phyloP scores from a whole-genome alignment of 2,888 invertebrate species.

The Orthosia gothica region DNA sequence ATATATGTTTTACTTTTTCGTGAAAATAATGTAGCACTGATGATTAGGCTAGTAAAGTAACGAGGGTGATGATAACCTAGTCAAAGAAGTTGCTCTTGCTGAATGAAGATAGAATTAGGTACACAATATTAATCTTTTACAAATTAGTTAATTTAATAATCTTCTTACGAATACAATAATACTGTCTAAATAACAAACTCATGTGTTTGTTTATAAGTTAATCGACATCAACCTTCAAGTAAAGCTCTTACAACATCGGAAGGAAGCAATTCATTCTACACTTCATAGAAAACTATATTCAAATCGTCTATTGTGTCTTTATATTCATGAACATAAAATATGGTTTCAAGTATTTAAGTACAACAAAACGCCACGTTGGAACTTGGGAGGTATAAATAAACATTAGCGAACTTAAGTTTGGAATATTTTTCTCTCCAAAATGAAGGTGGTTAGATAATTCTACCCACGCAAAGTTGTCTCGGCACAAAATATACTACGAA shows the following conservation, averaged over 20 bases:
- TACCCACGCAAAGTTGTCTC: conserved; percentile 54
- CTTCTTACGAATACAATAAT: neutral
- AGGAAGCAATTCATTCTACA: conserved; percentile 45
- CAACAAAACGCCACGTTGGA: conserved; percentile 12
- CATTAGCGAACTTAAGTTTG: conserved; percentile 32
- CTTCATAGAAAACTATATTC: conserved; percentile 34
- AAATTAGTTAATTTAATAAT: too few species aligned
- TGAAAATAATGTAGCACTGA: neutral
- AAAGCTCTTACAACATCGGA: conserved; percentile 35
- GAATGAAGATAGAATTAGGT: neutral
- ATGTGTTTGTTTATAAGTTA: conserved; percentile 5
- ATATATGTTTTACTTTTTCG: neutral
- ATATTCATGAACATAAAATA: conserved; percentile 45
- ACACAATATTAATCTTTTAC: neutral
- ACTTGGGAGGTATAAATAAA: conserved; percentile 33
- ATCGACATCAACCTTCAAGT: conserved; percentile 34
- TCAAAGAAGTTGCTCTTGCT: neutral
- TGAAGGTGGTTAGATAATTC: conserved; percentile 43
- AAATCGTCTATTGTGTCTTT: conserved; percentile 39
- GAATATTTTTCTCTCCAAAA: conserved; percentile 52
- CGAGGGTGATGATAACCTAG: neutral
- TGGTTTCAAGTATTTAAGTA: conserved; percentile 16
- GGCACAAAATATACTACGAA: conserved; percentile 44
- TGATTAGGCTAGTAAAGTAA: neutral
- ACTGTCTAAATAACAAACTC: neutral